A percentile compares a stretch with the other conserved stretches of the same genome.
Conservation (phyloP, 2,888 invertebrate genomes). For the Orthosia gothica region DNA sequence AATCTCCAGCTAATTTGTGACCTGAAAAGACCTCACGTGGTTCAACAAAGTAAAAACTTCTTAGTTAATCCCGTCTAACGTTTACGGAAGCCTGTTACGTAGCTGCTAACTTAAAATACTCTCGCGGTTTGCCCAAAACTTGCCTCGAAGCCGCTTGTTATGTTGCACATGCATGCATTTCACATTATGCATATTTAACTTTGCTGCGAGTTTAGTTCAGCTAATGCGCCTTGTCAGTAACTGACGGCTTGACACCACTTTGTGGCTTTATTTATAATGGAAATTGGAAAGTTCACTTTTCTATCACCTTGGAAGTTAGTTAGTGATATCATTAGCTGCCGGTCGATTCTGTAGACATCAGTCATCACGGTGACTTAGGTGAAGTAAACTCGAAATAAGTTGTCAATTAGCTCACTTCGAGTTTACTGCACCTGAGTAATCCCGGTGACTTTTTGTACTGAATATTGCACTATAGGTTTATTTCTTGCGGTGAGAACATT, state of each 20-base stretch:
- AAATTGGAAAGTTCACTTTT: conserved; percentile 31
- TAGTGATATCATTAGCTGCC: not conserved
- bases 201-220: conserved; percentile 47
- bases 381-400: too few relatives aligned
- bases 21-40: conserved; percentile 36
- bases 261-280: conserved; percentile 35
- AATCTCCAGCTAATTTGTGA: conserved; percentile 42
- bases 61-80: conserved; percentile 25
- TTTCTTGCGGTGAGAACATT: not conserved
- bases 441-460: too few relatives aligned
- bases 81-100: conserved; percentile 48
- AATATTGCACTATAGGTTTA: not conserved
- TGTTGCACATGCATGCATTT: conserved; percentile 55
- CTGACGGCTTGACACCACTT: conserved; percentile 55
- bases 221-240: conserved; percentile 49
- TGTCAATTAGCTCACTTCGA: too few relatives aligned
- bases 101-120: conserved; percentile 38
- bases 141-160: conserved; percentile 47
- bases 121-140: conserved; percentile 44
- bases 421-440: not conserved
- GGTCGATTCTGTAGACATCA: too few relatives aligned
- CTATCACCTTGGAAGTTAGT: conserved; percentile 10
- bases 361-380: too few relatives aligned
- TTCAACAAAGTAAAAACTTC: conserved; percentile 35
- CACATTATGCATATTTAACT: conserved; percentile 59